Conservation (phyloP, 1,140 invertebrate species). For the Saccostrea cuccullata region DNA sequence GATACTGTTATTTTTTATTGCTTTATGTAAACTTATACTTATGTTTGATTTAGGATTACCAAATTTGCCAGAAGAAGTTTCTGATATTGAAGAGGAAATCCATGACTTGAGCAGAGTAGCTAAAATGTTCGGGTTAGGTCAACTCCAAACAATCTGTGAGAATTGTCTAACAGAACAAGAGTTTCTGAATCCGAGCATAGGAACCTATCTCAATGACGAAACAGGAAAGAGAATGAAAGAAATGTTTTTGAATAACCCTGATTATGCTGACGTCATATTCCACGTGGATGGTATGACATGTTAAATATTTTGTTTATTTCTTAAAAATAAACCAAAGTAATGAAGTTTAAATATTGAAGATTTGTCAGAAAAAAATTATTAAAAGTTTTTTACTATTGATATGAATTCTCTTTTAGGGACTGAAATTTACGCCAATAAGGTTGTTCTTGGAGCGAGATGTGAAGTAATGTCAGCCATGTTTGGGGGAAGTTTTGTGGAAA, state of each 20-base stretch:
- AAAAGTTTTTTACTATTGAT: no score
- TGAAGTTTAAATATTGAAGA: no score
- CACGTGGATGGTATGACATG: conserved; percentile 66
- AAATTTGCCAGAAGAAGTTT: conserved; percentile 60
- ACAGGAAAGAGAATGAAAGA: conserved; percentile 72
- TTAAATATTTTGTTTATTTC: no score
- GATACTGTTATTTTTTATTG: not conserved
- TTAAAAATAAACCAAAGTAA: no score
- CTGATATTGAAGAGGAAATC: conserved; percentile 58
- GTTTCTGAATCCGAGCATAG: conserved; percentile 76
- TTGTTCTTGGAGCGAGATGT: conserved; percentile 66
- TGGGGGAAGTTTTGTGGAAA: conserved; percentile 68
- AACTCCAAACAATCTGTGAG: conserved; percentile 70
- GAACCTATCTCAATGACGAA: conserved; percentile 74
- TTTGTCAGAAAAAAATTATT: no score
- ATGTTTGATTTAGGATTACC: conserved; percentile 66
- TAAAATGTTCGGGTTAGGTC: conserved; percentile 67
- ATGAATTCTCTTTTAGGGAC: conserved; percentile 57
- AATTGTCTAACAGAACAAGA: conserved; percentile 72
- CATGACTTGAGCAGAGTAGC: conserved; percentile 66
- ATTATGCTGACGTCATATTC: conserved; percentile 70
- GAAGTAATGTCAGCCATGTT: conserved; percentile 75
- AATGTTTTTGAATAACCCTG: conserved; percentile 70
- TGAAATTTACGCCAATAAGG: conserved; percentile 69
- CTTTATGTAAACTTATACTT: not conserved